Percentiles rank a stretch among this genome's conserved stretches.
Evolutionary conservation across 2,888 invertebrate species (phyloP).

Genomic region (Scaptomyza tumidula): DNA sequence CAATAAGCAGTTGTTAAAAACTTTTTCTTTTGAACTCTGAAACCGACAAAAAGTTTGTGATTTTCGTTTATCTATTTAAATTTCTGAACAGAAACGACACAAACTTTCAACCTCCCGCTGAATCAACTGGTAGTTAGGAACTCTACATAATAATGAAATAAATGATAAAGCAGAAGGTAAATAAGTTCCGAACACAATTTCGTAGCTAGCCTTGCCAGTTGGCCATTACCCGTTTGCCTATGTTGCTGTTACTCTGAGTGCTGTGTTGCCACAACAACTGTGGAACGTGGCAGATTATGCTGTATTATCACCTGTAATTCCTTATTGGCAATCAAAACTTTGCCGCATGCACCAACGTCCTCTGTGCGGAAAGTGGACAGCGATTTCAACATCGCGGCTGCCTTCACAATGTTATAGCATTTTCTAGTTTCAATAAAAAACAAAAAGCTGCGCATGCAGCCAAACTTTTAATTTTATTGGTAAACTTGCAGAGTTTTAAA

Average conservation of each 20-base stretch:
- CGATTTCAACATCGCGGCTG: constrained; percentile 11
- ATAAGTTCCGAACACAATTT: constrained; percentile 37
- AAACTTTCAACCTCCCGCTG: background rate
- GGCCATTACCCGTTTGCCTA: constrained; percentile 2
- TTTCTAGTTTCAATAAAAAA: constrained; percentile 76
- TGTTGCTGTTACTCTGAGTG: constrained; percentile 13
- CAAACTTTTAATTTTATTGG: constrained; percentile 80
- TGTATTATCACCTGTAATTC: constrained; percentile 82
- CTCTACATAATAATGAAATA: constrained; percentile 29
- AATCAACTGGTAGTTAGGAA: constrained; percentile 6
- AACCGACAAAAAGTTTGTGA: background rate
- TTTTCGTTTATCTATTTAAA: constrained; percentile 2
- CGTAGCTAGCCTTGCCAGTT: constrained; percentile 10
- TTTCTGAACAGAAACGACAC: background rate
- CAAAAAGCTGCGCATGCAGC: constrained; percentile 72
- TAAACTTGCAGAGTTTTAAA: constrained; percentile 68
- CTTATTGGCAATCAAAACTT: constrained; percentile 83
- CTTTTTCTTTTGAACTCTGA: background rate
- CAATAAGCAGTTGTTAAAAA: background rate
- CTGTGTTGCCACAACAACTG: constrained; percentile 29
- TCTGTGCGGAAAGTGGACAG: constrained; percentile 20
- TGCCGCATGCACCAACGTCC: constrained; percentile 46
- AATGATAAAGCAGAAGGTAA: constrained; percentile 33
- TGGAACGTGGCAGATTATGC: constrained; percentile 77
- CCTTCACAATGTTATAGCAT: constrained; percentile 56